Percentiles rank a stretch among this genome's conserved stretches.
phyloP scores from a whole-genome alignment of 2,888 invertebrate species.

The Petrophora chlorosata region DNA sequence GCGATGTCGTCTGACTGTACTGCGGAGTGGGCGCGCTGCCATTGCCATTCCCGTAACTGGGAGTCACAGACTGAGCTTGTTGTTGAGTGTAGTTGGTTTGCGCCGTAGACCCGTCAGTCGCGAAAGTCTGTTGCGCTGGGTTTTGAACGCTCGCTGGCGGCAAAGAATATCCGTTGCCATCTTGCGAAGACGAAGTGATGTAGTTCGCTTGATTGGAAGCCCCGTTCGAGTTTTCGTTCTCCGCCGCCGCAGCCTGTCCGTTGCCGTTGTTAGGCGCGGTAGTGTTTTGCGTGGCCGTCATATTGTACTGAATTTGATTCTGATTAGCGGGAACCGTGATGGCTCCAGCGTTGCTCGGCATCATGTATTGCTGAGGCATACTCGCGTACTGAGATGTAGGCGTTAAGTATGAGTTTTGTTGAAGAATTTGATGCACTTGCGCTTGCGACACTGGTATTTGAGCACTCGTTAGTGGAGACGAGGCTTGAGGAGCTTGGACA shows the following conservation, averaged over 20 bases:
- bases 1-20: slow-evolving; percentile 54
- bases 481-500: slow-evolving; percentile 66
- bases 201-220: slow-evolving; percentile 66
- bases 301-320: slow-evolving; percentile 65
- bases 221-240: slow-evolving; percentile 59
- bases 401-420: slow-evolving; percentile 65
- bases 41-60: slow-evolving; percentile 58
- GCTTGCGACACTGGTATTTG: slow-evolving; percentile 63
- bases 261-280: slow-evolving; percentile 59
- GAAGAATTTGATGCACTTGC: slow-evolving; percentile 66
- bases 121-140: slow-evolving; percentile 57
- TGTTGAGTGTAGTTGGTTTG: slow-evolving; percentile 55
- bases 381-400: slow-evolving; percentile 69
- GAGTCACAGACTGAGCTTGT: slow-evolving; percentile 54
- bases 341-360: slow-evolving; percentile 62
- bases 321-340: slow-evolving; percentile 61
- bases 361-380: slow-evolving; percentile 71
- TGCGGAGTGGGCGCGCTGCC: slow-evolving; percentile 41
- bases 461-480: slow-evolving; percentile 59
- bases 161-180: slow-evolving; percentile 55
- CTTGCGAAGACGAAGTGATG: slow-evolving; percentile 75
- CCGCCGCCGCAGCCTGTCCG: slow-evolving; percentile 54
- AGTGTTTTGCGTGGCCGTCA: slow-evolving; percentile 56
- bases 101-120: slow-evolving; percentile 55
- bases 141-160: slow-evolving; percentile 53